These are phyloP conservation scores for Mobula hypostoma DNA, from an alignment of 2,113 vertebrate genomes.

Conservation along the genomic window DNA sequence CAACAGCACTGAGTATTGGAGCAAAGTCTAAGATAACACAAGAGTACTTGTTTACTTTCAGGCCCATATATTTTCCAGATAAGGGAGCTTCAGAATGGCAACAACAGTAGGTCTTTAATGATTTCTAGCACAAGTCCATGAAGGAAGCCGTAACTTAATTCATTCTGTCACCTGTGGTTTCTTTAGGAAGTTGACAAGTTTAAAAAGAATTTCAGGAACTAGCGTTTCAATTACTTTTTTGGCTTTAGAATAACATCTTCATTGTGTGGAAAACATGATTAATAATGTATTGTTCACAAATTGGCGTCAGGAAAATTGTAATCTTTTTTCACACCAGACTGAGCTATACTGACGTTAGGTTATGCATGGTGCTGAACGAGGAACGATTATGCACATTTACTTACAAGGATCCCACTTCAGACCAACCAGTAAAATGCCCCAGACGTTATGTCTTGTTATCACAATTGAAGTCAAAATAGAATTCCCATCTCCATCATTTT, in stretches of 20 bases:
- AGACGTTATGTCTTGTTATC: background rate
- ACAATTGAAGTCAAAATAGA: background rate
- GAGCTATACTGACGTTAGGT: too few species aligned
- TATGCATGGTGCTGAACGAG: background rate
- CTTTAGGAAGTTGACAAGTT: constrained; percentile 69
- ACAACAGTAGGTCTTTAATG: constrained; percentile 36
- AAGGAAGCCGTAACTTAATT: constrained; percentile 61
- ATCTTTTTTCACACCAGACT: background rate
- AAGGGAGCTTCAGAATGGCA: background rate
- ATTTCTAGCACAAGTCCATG: constrained; percentile 47
- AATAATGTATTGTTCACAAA: constrained; percentile 58
- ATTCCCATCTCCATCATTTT: background rate
- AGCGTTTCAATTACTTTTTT: constrained; percentile 63
- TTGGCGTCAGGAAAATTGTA: constrained; percentile 18
- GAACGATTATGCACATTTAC: background rate
- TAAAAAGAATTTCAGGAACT: constrained; percentile 75
- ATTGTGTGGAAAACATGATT: constrained; percentile 64
- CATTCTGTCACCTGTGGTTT: constrained; percentile 61
- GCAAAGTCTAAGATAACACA: background rate
- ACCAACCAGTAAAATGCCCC: background rate
- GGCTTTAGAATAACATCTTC: constrained; percentile 64
- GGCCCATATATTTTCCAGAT: background rate
- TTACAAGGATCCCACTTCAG: background rate
- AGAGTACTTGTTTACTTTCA: background rate
- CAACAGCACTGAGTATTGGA: too few species aligned